Evolutionary conservation across 2,113 vertebrate species (phyloP).

Genomic region (Microtus richardsoni): DNA sequence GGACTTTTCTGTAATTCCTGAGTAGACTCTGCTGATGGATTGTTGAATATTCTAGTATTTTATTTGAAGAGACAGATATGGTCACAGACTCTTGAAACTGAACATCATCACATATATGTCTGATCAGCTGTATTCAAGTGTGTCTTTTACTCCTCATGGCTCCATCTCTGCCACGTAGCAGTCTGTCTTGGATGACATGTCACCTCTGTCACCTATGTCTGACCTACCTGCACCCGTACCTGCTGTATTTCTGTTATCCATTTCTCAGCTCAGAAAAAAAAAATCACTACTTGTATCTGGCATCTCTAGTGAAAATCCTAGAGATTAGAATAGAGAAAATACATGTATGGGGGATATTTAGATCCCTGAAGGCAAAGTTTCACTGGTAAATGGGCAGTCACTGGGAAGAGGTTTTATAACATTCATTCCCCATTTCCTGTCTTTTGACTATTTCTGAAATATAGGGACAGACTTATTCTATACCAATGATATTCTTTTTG

Average conservation of each 20-base stretch:
- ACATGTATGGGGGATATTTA: not conserved
- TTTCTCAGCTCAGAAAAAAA: not conserved
- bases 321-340: not conserved
- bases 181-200: too few relatives aligned
- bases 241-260: not conserved
- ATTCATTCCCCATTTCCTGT: not conserved
- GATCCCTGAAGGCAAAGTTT: not conserved
- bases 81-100: conserved; percentile 25
- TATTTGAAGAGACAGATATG: not conserved
- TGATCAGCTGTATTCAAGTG: not conserved
- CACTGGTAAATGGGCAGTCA: not conserved
- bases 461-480: not conserved
- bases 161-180: accelerated
- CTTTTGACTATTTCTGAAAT: not conserved
- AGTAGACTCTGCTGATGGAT: conserved; percentile 20
- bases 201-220: not conserved
- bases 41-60: conserved; percentile 19
- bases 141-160: accelerated
- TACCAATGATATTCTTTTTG: not conserved
- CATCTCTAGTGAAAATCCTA: not conserved
- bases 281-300: not conserved
- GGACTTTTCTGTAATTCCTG: conserved; percentile 48
- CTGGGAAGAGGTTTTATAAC: not conserved
- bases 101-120: not conserved
- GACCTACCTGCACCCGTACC: not conserved